Percentiles rank a stretch among this genome's conserved stretches.
Evolutionary conservation across 2,797 vertebrate genomes (phyloP).

Genomic region (Lemur catta): DNA sequence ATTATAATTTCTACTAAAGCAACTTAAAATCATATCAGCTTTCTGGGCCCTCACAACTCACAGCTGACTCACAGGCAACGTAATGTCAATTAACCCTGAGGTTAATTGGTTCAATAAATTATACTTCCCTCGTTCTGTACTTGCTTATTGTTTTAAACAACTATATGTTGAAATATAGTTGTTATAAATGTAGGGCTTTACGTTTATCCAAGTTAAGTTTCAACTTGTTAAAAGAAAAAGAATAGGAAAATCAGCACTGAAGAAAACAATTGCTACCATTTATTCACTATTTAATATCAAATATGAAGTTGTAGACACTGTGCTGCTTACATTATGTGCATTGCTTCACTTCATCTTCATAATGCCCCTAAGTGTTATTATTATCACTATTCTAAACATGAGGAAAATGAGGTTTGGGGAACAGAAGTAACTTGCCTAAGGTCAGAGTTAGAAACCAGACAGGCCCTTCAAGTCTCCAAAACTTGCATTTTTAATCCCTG

Average conservation of each 20-base stretch:
- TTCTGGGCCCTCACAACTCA: neutral
- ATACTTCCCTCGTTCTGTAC: neutral
- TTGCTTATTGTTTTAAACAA: neutral
- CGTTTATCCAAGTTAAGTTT: neutral
- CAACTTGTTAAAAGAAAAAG: slow-evolving; percentile 14
- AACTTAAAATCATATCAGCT: neutral
- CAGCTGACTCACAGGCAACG: neutral
- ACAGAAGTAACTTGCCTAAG: neutral
- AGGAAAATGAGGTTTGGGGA: slow-evolving; percentile 8
- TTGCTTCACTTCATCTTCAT: neutral
- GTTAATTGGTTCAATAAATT: neutral
- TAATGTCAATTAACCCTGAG: neutral
- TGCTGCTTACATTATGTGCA: neutral
- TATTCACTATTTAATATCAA: neutral
- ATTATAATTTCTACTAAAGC: neutral
- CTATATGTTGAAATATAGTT: too few relatives aligned
- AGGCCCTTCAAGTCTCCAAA: neutral
- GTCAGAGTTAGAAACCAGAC: neutral
- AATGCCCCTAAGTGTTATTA: neutral
- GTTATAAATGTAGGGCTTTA: neutral
- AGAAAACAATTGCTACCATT: neutral
- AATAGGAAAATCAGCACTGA: neutral
- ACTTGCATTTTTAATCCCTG: neutral
- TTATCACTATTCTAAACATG: neutral
- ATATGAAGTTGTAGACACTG: neutral